Evolutionary conservation across 2,888 invertebrate genomes (phyloP).

Genomic region (Lepidocyrtinus sp.): DNA sequence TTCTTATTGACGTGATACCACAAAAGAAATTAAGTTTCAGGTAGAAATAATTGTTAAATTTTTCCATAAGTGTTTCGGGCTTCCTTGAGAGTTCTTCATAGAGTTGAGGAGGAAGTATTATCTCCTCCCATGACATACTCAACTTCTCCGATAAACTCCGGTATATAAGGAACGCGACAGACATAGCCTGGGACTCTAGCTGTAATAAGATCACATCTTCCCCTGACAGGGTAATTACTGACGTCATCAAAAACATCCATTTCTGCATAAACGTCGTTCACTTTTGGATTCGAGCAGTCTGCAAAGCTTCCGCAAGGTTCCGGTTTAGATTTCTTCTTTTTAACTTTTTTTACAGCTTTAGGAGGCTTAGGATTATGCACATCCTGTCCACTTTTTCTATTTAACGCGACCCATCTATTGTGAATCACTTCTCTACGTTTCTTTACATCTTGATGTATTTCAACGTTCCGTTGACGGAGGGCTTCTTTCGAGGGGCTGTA

Average conservation of each 20-base stretch:
- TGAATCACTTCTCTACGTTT: background rate
- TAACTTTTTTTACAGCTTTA: background rate
- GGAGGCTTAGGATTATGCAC: background rate
- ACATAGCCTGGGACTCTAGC: no score
- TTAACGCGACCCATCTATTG: background rate
- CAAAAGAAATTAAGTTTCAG: no score
- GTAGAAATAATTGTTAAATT: no score
- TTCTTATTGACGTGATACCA: no score
- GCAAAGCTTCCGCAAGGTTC: background rate
- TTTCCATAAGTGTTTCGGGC: no score
- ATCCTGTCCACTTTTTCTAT: background rate
- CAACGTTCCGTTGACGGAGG: background rate
- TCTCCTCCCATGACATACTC: no score
- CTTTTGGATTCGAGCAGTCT: background rate
- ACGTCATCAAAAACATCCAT: background rate
- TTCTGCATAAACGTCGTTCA: background rate
- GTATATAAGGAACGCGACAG: no score
- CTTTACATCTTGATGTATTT: background rate
- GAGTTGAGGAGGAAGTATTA: no score
- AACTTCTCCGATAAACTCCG: no score
- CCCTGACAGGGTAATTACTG: background rate
- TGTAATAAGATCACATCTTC: background rate
- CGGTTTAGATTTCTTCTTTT: background rate
- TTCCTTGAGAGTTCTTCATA: no score
- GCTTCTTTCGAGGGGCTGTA: background rate